These are phyloP conservation scores for Marmota flaviventris DNA, from an alignment of 2,113 vertebrate species.

Conservation along the genomic window DNA sequence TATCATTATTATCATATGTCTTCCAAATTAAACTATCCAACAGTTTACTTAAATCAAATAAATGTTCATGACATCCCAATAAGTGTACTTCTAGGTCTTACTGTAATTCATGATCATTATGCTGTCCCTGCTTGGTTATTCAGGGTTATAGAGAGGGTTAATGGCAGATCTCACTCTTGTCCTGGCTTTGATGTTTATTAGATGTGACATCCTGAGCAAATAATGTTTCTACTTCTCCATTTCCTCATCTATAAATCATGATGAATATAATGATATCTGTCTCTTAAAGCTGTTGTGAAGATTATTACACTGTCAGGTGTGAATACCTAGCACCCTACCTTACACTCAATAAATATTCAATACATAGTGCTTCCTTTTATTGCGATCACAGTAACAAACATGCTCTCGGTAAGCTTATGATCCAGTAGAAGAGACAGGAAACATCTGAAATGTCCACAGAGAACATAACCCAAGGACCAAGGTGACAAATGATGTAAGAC, in stretches of 20 bases:
- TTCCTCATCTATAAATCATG: not conserved
- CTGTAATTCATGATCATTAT: not conserved
- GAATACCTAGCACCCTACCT: not conserved
- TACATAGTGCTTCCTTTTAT: not conserved
- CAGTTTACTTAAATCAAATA: not conserved
- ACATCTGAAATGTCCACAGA: not conserved
- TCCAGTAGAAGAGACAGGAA: not conserved
- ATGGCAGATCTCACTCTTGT: not conserved
- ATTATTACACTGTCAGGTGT: not conserved
- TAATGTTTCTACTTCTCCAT: constrained; percentile 6
- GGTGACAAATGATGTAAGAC: not conserved
- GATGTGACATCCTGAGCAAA: constrained; percentile 30
- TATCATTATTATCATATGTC: not conserved
- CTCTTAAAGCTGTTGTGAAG: not conserved
- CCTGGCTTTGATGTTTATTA: constrained; percentile 34
- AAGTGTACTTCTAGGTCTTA: not conserved
- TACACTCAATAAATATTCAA: not conserved
- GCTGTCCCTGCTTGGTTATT: not conserved
- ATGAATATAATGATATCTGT: not conserved
- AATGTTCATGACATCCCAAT: not conserved
- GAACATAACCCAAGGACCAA: not conserved
- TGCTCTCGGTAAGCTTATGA: not conserved
- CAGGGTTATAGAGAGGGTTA: not conserved
- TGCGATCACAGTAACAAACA: not conserved
- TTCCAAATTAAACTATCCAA: not conserved